Base-by-base conservation (phyloP, 2,888 invertebrate genomes). In the Andricus quercusramuli region DNA sequence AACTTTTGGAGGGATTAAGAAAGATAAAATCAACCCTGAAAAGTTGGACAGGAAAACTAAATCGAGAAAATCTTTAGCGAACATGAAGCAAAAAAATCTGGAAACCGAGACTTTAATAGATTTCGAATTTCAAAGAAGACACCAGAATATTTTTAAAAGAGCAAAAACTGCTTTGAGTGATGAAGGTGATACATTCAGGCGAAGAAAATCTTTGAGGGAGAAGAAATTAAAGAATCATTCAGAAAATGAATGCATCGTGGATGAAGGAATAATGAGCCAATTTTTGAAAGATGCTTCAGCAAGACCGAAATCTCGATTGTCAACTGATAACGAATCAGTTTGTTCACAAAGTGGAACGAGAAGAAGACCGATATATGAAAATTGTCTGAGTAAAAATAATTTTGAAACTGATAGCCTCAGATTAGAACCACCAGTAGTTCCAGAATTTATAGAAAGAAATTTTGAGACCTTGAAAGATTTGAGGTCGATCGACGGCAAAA, bases 381-480 rank as follows among this genome's bases (percentile, higher is more conserved):
- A 64, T 29, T 67, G 76, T 64, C 56, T 80, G 25, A 78, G 17
- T 62, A 79, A 15, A 47, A 64, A 68, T 79, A 22, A 17, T 51
- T 37, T 11, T 20, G 51, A 77, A 44, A 70, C 22, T 59, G 81
- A 80, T 41, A 51, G 80, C n/a, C 80, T 83, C 1, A 47, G 80
- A 74, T 41, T 83, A 51, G 80, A 83, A 79, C 77, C 84, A n/a
- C 84, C 84, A 9, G 65, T 81, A 77, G 64, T 82, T 11, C 94
- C 95, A 56, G 93, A 94, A 91, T 93, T 94, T 82, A 93, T 94
- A n/a, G 94, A 95, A 89, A 94, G 93, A 80, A 93, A 93, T 82
- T 94, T 94, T 89, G 94, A 94, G 89, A 93, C 93, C 78, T 93
- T 95, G 82, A 41, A 67, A 44, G 67, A 67, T 41, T 67, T 67